phyloP scores from a whole-genome alignment of 2,113 vertebrate species.

The Cinclus mexicanus region DNA sequence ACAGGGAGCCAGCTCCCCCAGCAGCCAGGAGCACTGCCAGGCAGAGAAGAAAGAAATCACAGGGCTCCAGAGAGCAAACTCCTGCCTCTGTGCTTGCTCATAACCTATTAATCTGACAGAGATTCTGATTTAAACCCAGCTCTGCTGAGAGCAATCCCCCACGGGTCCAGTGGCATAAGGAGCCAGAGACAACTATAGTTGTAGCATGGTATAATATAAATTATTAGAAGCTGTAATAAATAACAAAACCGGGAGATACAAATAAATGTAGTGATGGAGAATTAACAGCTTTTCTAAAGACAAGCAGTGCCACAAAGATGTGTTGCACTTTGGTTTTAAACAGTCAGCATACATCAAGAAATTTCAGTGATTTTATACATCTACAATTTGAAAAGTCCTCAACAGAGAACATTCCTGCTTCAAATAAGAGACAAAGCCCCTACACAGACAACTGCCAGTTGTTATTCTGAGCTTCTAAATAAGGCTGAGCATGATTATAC shows the following conservation, averaged over 20 bases:
- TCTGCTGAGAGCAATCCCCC: not conserved
- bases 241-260: not conserved
- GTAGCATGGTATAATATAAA: not conserved
- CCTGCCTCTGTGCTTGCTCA: not conserved
- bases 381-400: not conserved
- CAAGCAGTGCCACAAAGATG: not conserved
- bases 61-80: not conserved
- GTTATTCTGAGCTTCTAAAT: not conserved
- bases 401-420: rapidly evolving
- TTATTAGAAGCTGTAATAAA: not conserved
- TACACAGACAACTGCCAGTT: not conserved
- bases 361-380: not conserved
- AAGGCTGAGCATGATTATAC: not conserved
- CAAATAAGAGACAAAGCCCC: not conserved
- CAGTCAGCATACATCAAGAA: not conserved
- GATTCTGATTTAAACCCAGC: not conserved
- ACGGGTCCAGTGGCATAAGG: not conserved
- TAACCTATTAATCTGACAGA: not conserved
- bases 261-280: not conserved
- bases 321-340: not conserved
- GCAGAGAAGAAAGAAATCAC: not conserved
- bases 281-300: not conserved
- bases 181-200: not conserved
- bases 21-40: not conserved
- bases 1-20: not conserved